Evolutionary conservation across 2,113 vertebrate genomes (phyloP).

Genomic region (Rhodinocichla rosea): DNA sequence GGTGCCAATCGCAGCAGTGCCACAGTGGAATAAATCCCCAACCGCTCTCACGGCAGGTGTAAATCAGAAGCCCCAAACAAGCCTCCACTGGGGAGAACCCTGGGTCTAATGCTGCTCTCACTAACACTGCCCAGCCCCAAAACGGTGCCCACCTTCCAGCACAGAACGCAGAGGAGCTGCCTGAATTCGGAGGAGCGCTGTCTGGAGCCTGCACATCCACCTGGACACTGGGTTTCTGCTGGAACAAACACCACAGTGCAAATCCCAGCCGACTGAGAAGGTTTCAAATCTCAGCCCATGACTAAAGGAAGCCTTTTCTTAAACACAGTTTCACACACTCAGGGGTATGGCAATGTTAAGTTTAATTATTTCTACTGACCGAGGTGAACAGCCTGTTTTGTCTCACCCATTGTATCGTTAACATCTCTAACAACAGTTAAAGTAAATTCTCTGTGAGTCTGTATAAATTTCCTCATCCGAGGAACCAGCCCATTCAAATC

Average conservation of each 20-base stretch:
- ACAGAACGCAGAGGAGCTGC: neutral
- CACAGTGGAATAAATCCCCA: neutral
- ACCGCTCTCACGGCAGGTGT: neutral
- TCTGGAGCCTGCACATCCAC: neutral
- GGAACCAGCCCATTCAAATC: constrained; percentile 23
- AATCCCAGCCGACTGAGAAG: neutral
- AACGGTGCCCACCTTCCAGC: neutral
- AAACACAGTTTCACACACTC: neutral
- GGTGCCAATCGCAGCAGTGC: neutral
- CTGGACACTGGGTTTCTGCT: neutral
- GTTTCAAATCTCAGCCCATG: neutral
- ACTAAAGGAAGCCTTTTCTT: neutral
- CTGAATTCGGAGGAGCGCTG: neutral
- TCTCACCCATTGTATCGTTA: constrained; percentile 6
- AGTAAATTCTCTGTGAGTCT: constrained; percentile 7
- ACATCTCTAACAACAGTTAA: constrained; percentile 1
- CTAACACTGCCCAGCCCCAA: neutral
- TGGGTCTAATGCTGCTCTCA: neutral
- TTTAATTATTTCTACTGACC: constrained; percentile 42
- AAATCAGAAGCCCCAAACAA: neutral
- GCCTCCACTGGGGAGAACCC: too few relatives aligned
- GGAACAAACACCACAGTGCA: neutral
- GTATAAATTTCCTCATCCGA: neutral
- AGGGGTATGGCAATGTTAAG: neutral
- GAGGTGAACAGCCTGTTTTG: neutral